phyloP scores from a whole-genome alignment of 1,140 invertebrate species.

The Bombyx mandarina region DNA sequence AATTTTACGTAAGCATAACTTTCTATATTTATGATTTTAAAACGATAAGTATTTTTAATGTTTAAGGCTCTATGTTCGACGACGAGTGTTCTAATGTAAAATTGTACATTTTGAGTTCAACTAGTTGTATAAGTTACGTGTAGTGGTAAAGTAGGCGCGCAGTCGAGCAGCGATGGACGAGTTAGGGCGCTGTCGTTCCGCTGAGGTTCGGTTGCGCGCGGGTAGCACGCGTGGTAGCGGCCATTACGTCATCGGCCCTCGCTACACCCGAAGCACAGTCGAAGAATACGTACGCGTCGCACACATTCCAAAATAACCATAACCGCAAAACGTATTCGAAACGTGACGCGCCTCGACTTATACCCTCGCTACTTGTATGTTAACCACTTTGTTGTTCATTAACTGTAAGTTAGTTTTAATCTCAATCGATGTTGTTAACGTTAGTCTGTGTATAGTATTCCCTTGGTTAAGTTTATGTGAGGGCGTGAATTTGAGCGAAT shows the following conservation, averaged over 20 bases:
- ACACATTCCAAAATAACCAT: slow-evolving; percentile 66
- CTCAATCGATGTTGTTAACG: slow-evolving; percentile 65
- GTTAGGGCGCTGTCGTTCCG: slow-evolving; percentile 10
- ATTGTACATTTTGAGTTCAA: slow-evolving; percentile 58
- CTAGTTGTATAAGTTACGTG: slow-evolving; percentile 27
- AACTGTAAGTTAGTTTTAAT: slow-evolving; percentile 67
- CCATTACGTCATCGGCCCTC: too few relatives aligned
- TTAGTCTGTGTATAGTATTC: slow-evolving; percentile 68
- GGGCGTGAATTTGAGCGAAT: slow-evolving; percentile 63
- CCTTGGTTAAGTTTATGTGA: slow-evolving; percentile 61
- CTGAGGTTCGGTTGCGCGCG: slow-evolving; percentile 2
- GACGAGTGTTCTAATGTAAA: slow-evolving; percentile 48
- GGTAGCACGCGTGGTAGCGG: neutral
- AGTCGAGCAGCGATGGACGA: too few relatives aligned
- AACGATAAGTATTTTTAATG: slow-evolving; percentile 55
- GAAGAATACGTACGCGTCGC: slow-evolving; percentile 38
- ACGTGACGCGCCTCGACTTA: slow-evolving; percentile 38
- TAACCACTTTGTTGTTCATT: slow-evolving; percentile 71
- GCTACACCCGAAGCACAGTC: slow-evolving; percentile 5
- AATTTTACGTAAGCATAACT: slow-evolving; percentile 46
- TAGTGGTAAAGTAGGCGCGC: slow-evolving; percentile 15
- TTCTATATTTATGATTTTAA: slow-evolving; percentile 63
- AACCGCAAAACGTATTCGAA: slow-evolving; percentile 31
- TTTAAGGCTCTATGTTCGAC: slow-evolving; percentile 29
- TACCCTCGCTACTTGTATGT: slow-evolving; percentile 58